These are phyloP conservation scores for Sciaenops ocellatus DNA, from an alignment of 2,797 vertebrate species.

Conservation along the genomic window DNA sequence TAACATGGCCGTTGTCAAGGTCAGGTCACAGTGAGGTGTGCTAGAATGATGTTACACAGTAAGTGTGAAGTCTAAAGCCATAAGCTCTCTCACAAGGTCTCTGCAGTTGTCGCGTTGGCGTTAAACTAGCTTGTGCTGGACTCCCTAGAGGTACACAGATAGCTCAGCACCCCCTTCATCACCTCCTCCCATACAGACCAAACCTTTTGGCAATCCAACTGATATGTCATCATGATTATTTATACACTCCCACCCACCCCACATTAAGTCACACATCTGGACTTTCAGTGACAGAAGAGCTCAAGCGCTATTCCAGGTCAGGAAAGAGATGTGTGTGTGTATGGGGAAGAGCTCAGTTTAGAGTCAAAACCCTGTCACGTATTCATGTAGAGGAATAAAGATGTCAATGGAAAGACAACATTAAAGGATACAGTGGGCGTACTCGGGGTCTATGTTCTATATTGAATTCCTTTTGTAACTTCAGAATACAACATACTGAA, in stretches of 20 bases:
- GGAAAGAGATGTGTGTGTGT: constrained; percentile 46
- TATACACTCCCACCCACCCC: constrained; percentile 57
- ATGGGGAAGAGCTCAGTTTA: constrained; percentile 40
- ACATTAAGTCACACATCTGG: constrained; percentile 79
- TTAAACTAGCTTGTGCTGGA: constrained; percentile 65
- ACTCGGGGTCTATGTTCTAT: constrained; percentile 26
- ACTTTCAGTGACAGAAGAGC: constrained; percentile 60
- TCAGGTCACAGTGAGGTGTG: constrained; percentile 59
- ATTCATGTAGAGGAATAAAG: constrained; percentile 47
- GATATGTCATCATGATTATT: constrained; percentile 77
- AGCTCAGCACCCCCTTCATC: constrained; percentile 49
- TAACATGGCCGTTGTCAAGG: constrained; percentile 68
- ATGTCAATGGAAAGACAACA: constrained; percentile 45
- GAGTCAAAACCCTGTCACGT: constrained; percentile 34
- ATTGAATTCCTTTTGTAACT: constrained; percentile 39
- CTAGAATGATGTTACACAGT: constrained; percentile 63
- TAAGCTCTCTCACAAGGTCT: constrained; percentile 74
- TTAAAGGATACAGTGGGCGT: constrained; percentile 38
- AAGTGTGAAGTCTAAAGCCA: constrained; percentile 75
- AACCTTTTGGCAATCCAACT: constrained; percentile 63
- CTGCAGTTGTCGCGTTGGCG: constrained; percentile 74
- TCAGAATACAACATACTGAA: constrained; percentile 21
- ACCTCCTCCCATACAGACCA: constrained; percentile 48
- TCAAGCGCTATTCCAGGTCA: constrained; percentile 38
- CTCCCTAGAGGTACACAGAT: constrained; percentile 58